Percentiles rank a stretch among this genome's conserved stretches.
Conservation (phyloP, 2,888 invertebrate species). For the Serripes groenlandicus region DNA sequence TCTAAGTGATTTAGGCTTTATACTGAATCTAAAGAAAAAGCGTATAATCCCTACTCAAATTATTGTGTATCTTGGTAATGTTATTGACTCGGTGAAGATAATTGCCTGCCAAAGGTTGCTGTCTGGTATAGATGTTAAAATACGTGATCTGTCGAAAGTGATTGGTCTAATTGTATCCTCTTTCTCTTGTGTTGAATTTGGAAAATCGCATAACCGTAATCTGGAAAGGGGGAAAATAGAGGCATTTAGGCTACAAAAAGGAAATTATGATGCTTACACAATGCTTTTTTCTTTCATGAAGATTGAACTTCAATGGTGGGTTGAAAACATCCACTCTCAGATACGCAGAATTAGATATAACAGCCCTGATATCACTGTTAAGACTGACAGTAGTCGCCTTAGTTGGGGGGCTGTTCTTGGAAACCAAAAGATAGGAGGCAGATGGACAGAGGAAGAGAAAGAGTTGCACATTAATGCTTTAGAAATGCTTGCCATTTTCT, state of each 20-base stretch:
- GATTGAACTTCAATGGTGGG: slow-evolving; percentile 43
- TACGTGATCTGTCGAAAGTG: slow-evolving; percentile 47
- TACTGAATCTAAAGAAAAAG: slow-evolving; percentile 50
- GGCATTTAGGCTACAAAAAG: slow-evolving; percentile 18
- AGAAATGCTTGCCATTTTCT: slow-evolving; percentile 46
- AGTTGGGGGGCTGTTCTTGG: slow-evolving; percentile 34
- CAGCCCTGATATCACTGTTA: slow-evolving; percentile 28
- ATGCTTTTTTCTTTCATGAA: slow-evolving; percentile 18
- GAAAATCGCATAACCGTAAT: slow-evolving; percentile 29
- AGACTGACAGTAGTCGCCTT: slow-evolving; percentile 27
- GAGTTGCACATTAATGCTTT: slow-evolving; percentile 47
- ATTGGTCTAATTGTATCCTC: slow-evolving; percentile 39
- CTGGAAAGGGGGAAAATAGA: slow-evolving; percentile 28
- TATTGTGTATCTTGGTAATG: slow-evolving; percentile 39
- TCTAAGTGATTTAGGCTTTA: slow-evolving; percentile 35
- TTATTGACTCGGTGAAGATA: slow-evolving; percentile 53
- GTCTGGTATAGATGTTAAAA: slow-evolving; percentile 1
- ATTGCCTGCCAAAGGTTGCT: slow-evolving; percentile 19
- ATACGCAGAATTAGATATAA: slow-evolving; percentile 22
- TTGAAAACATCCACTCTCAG: slow-evolving; percentile 20
- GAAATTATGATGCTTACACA: slow-evolving; percentile 30
- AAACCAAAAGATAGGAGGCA: slow-evolving; percentile 25
- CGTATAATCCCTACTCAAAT: slow-evolving; percentile 30
- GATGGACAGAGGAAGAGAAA: slow-evolving; percentile 39
- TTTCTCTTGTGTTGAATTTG: slow-evolving; percentile 46